These are phyloP conservation scores for Coracias cyanogaster DNA, from an alignment of 2,797 vertebrate genomes.

Conservation along the genomic window DNA sequence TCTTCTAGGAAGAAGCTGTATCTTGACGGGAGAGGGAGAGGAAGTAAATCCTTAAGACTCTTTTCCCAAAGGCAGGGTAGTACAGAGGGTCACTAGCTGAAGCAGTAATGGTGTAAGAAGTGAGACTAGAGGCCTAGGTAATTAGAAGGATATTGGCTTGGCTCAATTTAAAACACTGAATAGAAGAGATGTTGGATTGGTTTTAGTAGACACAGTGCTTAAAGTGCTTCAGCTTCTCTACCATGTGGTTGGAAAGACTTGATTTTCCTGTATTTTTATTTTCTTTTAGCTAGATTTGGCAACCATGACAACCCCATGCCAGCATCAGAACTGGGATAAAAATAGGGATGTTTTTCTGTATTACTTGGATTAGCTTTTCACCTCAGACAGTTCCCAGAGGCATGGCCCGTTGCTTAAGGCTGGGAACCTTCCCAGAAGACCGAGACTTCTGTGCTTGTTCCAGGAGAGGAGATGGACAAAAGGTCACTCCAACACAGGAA, in stretches of 20 bases:
- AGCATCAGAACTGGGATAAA: background rate
- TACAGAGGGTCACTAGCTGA: background rate
- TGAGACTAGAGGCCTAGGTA: background rate
- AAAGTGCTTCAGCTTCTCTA: background rate
- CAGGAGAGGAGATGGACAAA: background rate
- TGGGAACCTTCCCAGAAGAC: background rate
- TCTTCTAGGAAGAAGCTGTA: background rate
- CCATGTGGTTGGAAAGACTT: background rate
- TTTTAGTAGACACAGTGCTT: background rate
- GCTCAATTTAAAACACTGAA: background rate
- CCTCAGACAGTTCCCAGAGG: background rate
- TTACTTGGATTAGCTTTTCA: background rate
- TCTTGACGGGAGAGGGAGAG: background rate
- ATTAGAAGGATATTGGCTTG: background rate
- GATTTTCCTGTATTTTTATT: background rate
- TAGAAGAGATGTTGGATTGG: background rate
- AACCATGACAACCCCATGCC: background rate
- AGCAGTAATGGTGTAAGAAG: background rate
- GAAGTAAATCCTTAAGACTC: background rate
- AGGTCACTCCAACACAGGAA: background rate
- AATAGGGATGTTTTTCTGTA: background rate
- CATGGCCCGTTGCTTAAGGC: background rate
- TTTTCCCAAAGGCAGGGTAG: background rate
- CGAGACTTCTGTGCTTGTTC: background rate
- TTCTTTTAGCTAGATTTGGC: background rate